Base-by-base conservation (phyloP, 2,797 vertebrate genomes). In the Denticeps clupeoides region DNA sequence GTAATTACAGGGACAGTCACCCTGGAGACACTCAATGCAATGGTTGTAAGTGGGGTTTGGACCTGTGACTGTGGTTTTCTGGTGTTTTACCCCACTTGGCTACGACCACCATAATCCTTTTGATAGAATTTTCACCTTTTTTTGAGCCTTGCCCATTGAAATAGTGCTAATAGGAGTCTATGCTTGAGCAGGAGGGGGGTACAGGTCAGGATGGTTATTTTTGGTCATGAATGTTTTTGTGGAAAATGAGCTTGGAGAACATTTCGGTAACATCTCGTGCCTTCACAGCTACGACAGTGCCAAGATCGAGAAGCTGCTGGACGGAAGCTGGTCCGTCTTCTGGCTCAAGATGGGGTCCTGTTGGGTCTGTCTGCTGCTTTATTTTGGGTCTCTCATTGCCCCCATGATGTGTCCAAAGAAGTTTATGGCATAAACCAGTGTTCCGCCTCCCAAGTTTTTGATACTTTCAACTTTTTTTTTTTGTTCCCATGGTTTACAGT, bases 321-420 rank as follows among this genome's bases (percentile, higher is more conserved):
- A 81, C 0, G 88, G 88, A 7, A 97, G 88, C 74, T 88, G 79
- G 88, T 97, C 93, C 0, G 87, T 89, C 59, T 96, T 91, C 82
- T 99, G 94, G 95, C 83, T 97, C 70, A 99, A 99, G 81, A 93
- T 96, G 88, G 83, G 54, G 0, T 98, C 91, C 50, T 94, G 89
- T 54, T 99, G 95, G 95, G 58, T 90, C 37, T 99, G 94, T 56
- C 82, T 98, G 28, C 8, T 84, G 26, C 49, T 98, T 26, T 99
- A 97, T 68, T 73, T 91, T 60, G 79, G 81, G 71, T 96, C 93
- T 26, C 87, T 99, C 24, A 4, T 87, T 1, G 89, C 87, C 5
- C 94, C 95, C 2, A 80, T 98, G 56, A 81, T 93, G 65, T 92
- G 88, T 53, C 83, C 91, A 18, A 78, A 83, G 45, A 88, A 89